A percentile compares a stretch with the other conserved stretches of the same genome.
These are phyloP conservation scores for Eumacrocentrus americanus DNA, from an alignment of 2,888 invertebrate species.

Conservation along the genomic window DNA sequence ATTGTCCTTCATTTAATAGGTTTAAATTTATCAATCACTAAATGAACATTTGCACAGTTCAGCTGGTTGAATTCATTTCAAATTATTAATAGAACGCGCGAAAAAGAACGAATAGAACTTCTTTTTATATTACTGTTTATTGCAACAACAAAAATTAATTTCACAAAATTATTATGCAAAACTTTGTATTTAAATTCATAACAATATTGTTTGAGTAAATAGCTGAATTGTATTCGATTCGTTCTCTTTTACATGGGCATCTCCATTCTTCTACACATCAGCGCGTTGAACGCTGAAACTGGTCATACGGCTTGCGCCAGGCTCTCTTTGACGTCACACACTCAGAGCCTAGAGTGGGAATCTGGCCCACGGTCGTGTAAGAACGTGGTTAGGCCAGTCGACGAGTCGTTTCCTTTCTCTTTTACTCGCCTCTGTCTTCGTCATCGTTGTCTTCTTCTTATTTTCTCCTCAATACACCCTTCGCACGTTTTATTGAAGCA, in stretches of 20 bases:
- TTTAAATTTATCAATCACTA: too few relatives aligned
- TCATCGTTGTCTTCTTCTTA: conserved; percentile 9
- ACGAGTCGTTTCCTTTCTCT: conserved; percentile 22
- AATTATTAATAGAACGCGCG: too few relatives aligned
- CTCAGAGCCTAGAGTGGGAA: conserved; percentile 46
- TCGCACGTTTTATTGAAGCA: neutral
- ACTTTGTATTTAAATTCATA: too few relatives aligned
- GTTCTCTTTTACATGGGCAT: too few relatives aligned
- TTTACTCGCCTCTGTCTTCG: conserved; percentile 7
- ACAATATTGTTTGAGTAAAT: too few relatives aligned
- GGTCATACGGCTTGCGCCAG: conserved; percentile 34
- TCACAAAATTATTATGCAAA: too few relatives aligned
- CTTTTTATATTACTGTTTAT: too few relatives aligned
- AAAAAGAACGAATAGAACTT: too few relatives aligned
- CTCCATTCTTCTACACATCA: conserved; percentile 25
- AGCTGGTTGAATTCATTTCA: too few relatives aligned
- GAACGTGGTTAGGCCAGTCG: conserved; percentile 7
- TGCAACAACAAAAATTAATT: too few relatives aligned
- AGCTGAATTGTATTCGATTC: too few relatives aligned
- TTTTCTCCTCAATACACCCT: neutral
- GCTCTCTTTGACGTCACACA: conserved; percentile 33
- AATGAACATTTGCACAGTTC: too few relatives aligned
- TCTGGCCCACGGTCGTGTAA: conserved; percentile 41
- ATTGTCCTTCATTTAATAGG: conserved; percentile 15
- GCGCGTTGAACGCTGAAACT: conserved; percentile 35